These are phyloP conservation scores for Probaryconus sp. DNA, from an alignment of 1,140 invertebrate species.

Conservation along the genomic window DNA sequence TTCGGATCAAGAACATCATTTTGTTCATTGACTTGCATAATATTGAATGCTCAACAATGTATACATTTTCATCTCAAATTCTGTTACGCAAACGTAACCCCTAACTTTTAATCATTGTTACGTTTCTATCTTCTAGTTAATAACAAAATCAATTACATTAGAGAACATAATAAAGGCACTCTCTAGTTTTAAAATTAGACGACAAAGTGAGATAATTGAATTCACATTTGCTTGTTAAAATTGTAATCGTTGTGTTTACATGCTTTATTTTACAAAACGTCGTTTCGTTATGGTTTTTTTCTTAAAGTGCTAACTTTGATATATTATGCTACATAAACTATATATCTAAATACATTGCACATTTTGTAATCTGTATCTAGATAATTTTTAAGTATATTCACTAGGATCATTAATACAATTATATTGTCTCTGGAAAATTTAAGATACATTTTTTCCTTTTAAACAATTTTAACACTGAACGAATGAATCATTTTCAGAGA, in stretches of 20 bases:
- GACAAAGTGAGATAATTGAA: neutral
- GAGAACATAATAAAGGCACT: conserved; percentile 31
- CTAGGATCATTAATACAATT: conserved; percentile 42
- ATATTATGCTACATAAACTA: conserved; percentile 11
- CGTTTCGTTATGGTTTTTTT: conserved; percentile 12
- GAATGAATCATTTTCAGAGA: too few relatives aligned
- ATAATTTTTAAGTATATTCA: conserved; percentile 26
- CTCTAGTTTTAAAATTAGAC: conserved; percentile 1
- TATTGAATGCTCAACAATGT: conserved; percentile 2
- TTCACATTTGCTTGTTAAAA: neutral
- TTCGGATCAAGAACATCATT: neutral
- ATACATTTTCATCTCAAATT: neutral
- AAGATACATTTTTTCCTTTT: too few relatives aligned
- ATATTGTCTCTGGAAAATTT: conserved; percentile 40
- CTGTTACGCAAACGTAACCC: too few relatives aligned
- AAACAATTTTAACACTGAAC: too few relatives aligned
- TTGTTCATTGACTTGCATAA: conserved; percentile 30
- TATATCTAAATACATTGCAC: conserved; percentile 51
- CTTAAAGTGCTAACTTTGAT: conserved; percentile 26
- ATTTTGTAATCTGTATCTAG: conserved; percentile 42
- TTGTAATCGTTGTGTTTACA: conserved; percentile 5
- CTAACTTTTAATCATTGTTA: too few relatives aligned
- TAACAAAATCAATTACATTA: conserved; percentile 2
- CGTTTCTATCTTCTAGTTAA: conserved; percentile 1
- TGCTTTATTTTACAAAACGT: neutral